Base-by-base conservation (phyloP, 2,113 vertebrate genomes). In the Dunckerocampus dactyliophorus region DNA sequence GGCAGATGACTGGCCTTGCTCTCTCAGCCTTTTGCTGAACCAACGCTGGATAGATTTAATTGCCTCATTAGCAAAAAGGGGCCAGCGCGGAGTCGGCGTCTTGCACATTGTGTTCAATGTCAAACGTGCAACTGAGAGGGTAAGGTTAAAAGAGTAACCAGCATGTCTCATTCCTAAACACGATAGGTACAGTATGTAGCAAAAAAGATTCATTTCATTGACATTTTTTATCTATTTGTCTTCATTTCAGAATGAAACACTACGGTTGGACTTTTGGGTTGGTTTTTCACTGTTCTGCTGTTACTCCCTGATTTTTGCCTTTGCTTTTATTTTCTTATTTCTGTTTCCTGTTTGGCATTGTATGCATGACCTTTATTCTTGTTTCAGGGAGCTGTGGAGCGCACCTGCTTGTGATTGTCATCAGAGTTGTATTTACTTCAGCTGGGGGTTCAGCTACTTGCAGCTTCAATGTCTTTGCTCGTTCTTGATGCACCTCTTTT, bases 21-120 rank as follows among this genome's bases (percentile, higher is more conserved):
- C 80, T 73, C 67, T 49, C 51, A 48, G 76, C 78, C 80, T 69
- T 66, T 76, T 64, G 72, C 72, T 75, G 79, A 76, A 74, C 74
- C 76, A 72, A 69, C 62, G 74, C 82, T 87, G 82, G 82, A 84
- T 64, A 77, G 72, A 82, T 79, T 89, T 89, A 89, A 91, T 89
- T 88, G 86, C 83, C 85, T 91, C 86, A 87, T 91, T 91, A 91
- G 84, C 79, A 83, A 87, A 43, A 80, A 76, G 73, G 81, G 37
- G 81, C 81, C 77, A 62, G 69, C 19, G 24, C 86, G 63, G 79
- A 87, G 69, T 77, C 58, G 47, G 77, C 79, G 69, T 82, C 81
- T 78, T 88, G 71, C 76, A 79, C 83, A 85, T 78, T 82, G 86
- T 81, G 86, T 80, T 89, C 83, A 89, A 88, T 85, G 89, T 89